Percentiles rank a stretch among this genome's conserved stretches.
These are phyloP conservation scores for Emys orbicularis DNA, from an alignment of 2,797 vertebrate species.

Conservation along the genomic window DNA sequence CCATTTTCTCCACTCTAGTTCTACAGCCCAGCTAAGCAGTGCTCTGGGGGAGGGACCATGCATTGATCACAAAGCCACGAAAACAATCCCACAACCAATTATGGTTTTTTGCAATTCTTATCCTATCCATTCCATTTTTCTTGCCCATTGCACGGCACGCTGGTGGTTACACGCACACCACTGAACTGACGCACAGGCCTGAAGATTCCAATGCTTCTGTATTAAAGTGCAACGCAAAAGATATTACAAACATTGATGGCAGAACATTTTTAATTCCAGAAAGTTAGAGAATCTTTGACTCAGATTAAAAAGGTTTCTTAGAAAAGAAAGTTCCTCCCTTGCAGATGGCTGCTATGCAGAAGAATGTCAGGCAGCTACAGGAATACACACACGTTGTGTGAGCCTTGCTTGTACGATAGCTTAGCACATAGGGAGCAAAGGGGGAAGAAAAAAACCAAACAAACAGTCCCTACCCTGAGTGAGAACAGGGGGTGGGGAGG, in stretches of 20 bases:
- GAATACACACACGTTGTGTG: background rate
- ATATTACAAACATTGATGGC: slow-evolving; percentile 68
- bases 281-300: slow-evolving; percentile 38
- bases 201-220: slow-evolving; percentile 73
- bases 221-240: slow-evolving; percentile 79
- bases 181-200: background rate
- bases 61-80: background rate
- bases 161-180: background rate
- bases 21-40: background rate
- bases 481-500: background rate
- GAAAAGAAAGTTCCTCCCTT: slow-evolving; percentile 12
- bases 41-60: background rate
- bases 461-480: slow-evolving; percentile 22
- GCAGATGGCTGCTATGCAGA: background rate
- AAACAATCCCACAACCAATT: background rate
- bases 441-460: too few species aligned
- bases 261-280: slow-evolving; percentile 32
- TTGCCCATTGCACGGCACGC: background rate
- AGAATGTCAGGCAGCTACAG: background rate
- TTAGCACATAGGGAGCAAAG: background rate
- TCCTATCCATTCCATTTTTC: background rate
- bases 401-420: slow-evolving; percentile 3
- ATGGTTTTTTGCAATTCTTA: background rate
- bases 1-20: background rate
- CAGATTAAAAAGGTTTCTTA: slow-evolving; percentile 10